Evolutionary conservation across 2,797 vertebrate species (phyloP), one percentile per base, ranked within the genome.

Genomic region (Myripristis jacobus): DNA sequence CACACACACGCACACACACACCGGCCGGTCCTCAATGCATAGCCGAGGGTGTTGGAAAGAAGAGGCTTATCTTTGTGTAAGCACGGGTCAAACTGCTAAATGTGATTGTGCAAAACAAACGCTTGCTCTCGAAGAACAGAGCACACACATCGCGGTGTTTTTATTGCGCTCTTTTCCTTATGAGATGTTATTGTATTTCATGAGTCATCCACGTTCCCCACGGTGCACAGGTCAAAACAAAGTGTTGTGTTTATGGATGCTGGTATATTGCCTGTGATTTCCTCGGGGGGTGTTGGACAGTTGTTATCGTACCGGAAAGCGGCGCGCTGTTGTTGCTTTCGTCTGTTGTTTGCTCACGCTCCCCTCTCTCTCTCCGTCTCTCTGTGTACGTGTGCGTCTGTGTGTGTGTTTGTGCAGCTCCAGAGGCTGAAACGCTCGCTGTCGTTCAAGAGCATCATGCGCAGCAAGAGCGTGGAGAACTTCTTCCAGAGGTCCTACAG

Each of bases 391-490:
- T 6, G 16, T 25, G 3, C 34, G 34, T n/a, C n/a, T 68, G 18
- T 66, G 38, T 80, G 27, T 85, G 13, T 70, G 8, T 83, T 53
- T 67, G 27, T 73, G 58, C 66, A 97, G 97, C 93, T 98, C 57
- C 94, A 97, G 92, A 84, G 95, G 59, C 89, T 98, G 80, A 97
- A 95, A 63, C 95, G 96, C 34, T 96, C 96, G 0, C 89, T 97
- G 38, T 96, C 96, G 22, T 96, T 97, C 87, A 97, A 95, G 92
- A 95, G 94, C 70, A 92, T 96, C 78, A 95, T 98, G 88, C 94
- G 96, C 58, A 98, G 96, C 78, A 97, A 96, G 86, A 98, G 97
- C 1, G 87, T 97, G 73, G 97, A 98, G 90, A 97, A 95, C 89
- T 96, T 98, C 87, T 96, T 97, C 91, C 95, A 96, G 68, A 94